phyloP scores from a whole-genome alignment of 2,888 invertebrate genomes.

The Odontothrips loti region DNA sequence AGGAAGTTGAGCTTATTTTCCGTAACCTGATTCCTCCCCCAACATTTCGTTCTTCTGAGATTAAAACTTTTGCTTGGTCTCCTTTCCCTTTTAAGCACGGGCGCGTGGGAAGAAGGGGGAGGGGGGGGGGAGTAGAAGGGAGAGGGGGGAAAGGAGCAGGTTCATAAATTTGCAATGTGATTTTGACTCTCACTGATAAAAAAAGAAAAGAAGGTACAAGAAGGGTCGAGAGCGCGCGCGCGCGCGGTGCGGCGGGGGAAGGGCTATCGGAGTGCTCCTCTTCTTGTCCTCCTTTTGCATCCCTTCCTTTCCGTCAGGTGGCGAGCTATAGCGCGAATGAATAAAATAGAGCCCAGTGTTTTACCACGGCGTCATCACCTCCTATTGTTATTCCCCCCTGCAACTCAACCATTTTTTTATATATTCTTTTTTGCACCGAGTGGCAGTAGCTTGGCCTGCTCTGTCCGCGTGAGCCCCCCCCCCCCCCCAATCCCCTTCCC shows the following conservation, averaged over 20 bases:
- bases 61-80: slow-evolving; percentile 1
- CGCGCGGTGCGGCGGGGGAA: not conserved
- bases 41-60: slow-evolving; percentile 12
- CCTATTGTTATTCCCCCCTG: slow-evolving; percentile 6
- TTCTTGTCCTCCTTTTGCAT: not conserved
- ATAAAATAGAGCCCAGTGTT: slow-evolving; percentile 13
- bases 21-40: slow-evolving; percentile 7
- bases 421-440: not conserved
- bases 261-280: not conserved
- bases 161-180: slow-evolving; percentile 27
- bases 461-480: not conserved
- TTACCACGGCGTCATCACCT: not conserved
- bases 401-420: not conserved
- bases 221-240: not conserved
- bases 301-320: not conserved
- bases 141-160: not conserved
- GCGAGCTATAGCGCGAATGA: slow-evolving; percentile 2
- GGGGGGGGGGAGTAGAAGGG: not conserved
- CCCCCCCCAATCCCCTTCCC: not conserved
- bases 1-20: slow-evolving; percentile 16
- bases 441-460: not conserved
- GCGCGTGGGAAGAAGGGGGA: not conserved
- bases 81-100: not conserved
- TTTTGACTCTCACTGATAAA: slow-evolving; percentile 23
- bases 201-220: not conserved